These are phyloP conservation scores for Apamea anceps DNA, from an alignment of 2,888 invertebrate species.

Conservation along the genomic window DNA sequence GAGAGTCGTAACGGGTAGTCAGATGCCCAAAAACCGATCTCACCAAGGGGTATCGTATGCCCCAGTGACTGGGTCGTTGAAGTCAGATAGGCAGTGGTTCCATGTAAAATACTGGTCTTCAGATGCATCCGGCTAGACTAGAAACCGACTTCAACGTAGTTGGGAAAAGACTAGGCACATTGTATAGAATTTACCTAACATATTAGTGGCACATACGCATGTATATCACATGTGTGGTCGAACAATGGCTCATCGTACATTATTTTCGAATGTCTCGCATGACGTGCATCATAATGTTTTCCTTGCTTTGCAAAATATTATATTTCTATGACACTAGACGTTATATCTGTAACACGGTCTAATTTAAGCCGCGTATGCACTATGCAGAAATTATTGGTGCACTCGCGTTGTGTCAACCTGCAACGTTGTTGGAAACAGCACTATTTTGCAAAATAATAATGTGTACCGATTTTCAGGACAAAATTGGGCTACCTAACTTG, in stretches of 20 bases:
- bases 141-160: neutral
- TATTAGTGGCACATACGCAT: neutral
- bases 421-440: slow-evolving; percentile 8
- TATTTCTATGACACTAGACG: slow-evolving; percentile 21
- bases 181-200: neutral
- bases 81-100: neutral
- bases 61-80: neutral
- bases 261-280: slow-evolving; percentile 43
- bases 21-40: neutral
- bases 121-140: neutral
- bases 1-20: neutral
- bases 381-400: slow-evolving; percentile 25
- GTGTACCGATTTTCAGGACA: neutral
- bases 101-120: neutral
- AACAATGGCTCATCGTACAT: slow-evolving; percentile 56
- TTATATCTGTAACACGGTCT: neutral
- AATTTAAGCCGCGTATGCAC: slow-evolving; percentile 10
- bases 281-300: slow-evolving; percentile 31
- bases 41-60: neutral
- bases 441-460: slow-evolving; percentile 13
- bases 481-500: neutral
- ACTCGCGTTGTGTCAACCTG: slow-evolving; percentile 11
- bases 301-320: slow-evolving; percentile 46
- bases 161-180: neutral
- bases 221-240: slow-evolving; percentile 25